Percentiles rank a stretch among this genome's conserved stretches.
phyloP scores from a whole-genome alignment of 2,888 invertebrate genomes.

The Drosophila macrospina region DNA sequence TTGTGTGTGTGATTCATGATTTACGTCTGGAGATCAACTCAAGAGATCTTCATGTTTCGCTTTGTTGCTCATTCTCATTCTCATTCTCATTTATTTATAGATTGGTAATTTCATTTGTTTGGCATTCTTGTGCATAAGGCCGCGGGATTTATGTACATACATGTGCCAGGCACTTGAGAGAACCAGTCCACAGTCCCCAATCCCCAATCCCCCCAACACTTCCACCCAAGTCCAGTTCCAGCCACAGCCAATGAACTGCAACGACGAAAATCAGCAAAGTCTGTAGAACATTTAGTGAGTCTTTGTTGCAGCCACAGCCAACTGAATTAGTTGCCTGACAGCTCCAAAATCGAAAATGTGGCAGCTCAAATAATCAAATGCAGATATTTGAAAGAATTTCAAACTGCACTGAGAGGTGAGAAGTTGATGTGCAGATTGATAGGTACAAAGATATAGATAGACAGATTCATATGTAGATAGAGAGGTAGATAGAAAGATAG shows the following conservation, averaged over 20 bases:
- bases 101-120: conserved; percentile 53
- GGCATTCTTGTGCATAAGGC: conserved; percentile 45
- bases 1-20: conserved; percentile 38
- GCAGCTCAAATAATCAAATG: conserved; percentile 13
- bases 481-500: too few species aligned
- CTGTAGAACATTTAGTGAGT: conserved; percentile 13
- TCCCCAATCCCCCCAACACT: not conserved
- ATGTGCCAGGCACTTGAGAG: conserved; percentile 19
- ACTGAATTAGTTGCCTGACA: conserved; percentile 51
- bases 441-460: too few species aligned
- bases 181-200: conserved; percentile 12
- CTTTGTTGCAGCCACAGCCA: conserved; percentile 39
- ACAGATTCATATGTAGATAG: too few species aligned
- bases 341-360: conserved; percentile 17
- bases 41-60: conserved; percentile 19
- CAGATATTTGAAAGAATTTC: not conserved
- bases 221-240: conserved; percentile 5
- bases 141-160: conserved; percentile 27
- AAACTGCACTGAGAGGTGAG: too few species aligned
- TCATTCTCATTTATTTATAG: conserved; percentile 60
- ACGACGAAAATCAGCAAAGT: not conserved
- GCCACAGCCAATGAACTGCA: conserved; percentile 27
- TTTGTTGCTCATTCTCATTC: not conserved
- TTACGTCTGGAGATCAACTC: conserved; percentile 16
- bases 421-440: too few species aligned